A percentile compares a stretch with the other conserved stretches of the same genome.
phyloP scores from a whole-genome alignment of 92 coral and sea anemone genomes.

The Hydrozoanthus gracilis region DNA sequence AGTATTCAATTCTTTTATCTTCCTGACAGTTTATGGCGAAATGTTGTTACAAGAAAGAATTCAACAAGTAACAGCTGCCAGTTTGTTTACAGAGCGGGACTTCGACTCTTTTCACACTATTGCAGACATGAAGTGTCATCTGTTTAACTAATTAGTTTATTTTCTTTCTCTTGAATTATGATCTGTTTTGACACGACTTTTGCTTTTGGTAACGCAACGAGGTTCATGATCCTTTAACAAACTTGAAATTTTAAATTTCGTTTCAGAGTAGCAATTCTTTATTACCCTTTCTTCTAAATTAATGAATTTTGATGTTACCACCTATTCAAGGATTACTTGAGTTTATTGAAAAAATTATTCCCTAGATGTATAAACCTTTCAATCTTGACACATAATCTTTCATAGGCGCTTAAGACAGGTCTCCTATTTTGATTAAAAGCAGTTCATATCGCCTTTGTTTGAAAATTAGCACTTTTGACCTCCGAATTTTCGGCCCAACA shows the following conservation, averaged over 20 bases:
- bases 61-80: conserved; percentile 22
- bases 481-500: too few species aligned
- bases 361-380: too few species aligned
- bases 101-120: not conserved
- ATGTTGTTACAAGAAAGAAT: conserved; percentile 8
- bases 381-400: too few species aligned
- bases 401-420: too few species aligned
- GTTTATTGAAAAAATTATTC: too few species aligned
- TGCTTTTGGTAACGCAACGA: not conserved
- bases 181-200: not conserved
- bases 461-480: too few species aligned
- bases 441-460: too few species aligned
- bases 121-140: not conserved
- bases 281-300: too few species aligned
- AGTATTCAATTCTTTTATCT: not conserved
- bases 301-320: too few species aligned
- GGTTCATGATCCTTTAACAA: not conserved
- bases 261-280: too few species aligned
- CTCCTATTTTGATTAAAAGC: too few species aligned
- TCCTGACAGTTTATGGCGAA: not conserved
- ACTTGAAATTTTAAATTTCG: not conserved
- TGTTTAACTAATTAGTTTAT: not conserved
- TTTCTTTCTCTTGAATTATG: not conserved
- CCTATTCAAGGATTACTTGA: too few species aligned
- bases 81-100: conserved; percentile 9